Base-by-base conservation (phyloP, 2,797 vertebrate species). In the Acanthis flammea region DNA sequence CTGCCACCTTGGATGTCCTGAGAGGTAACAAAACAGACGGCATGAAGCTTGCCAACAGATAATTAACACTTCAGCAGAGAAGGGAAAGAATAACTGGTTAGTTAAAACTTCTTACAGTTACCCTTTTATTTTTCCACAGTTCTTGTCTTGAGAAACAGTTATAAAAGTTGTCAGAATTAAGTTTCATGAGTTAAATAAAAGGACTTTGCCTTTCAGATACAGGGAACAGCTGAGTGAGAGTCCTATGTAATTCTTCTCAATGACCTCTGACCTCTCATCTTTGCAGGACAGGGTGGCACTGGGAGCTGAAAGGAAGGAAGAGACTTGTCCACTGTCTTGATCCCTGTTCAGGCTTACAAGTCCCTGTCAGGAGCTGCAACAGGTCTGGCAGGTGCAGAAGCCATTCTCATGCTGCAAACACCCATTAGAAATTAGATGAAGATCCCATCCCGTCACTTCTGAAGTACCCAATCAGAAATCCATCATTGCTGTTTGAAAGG, bases 231-330 rank as follows among this genome's bases (percentile, higher is more conserved):
- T 55, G 22, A 44, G 18, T 19, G 41, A 42, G 17, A 42, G 11
- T n/a, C 14, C 61, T 68, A 37, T 25, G 65, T 6, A 33, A 25
- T 24, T 67, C 12, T 62, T 50, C n/a, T 71, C 62, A 66, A 14
- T 27, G 13, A 39, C 27, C 3, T 83, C 41, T 16, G 2, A 31
- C 22, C 31, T 83, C 25, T 74, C 27, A 51, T 54, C 25, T 63
- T 37, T 39, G 23, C 3, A 47, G 53, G 35, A 73, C 0, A 0
- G 18, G 22, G 39, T 30, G 51, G 19, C 30, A 54, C 2, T 4
- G 7, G 4, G 9, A 21, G 7, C 2, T 30, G 27, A 87, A 21
- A 27, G 14, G 15, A 78, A 19, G 37, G 13, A 78, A 19, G 37
- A 33, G 16, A 57, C 14, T 41, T 66, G 12, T 21, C 71, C 30